These are phyloP conservation scores for Anas bernieri DNA, from an alignment of 2,797 vertebrate genomes.

Conservation along the genomic window DNA sequence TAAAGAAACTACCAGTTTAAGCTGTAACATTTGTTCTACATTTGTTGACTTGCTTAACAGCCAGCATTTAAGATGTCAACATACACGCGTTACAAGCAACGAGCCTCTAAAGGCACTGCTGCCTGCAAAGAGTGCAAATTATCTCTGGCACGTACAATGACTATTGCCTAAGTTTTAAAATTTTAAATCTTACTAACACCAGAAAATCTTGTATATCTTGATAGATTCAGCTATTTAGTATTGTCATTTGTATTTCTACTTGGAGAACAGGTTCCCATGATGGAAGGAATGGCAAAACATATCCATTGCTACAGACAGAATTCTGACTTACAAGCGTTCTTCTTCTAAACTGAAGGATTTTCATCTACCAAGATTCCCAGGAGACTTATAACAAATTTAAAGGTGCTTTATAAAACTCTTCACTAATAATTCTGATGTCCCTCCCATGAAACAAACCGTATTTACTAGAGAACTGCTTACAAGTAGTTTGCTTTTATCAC, in stretches of 20 bases:
- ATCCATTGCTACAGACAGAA: not conserved
- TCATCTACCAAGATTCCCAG: not conserved
- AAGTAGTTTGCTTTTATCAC: not conserved
- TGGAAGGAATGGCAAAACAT: not conserved
- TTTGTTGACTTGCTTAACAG: not conserved
- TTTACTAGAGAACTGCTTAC: not conserved
- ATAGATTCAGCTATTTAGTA: not conserved
- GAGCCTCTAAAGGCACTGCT: not conserved
- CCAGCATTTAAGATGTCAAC: not conserved
- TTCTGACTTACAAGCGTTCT: not conserved
- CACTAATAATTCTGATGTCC: not conserved
- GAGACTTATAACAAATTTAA: not conserved
- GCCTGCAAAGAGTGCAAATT: not conserved
- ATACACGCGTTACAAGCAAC: not conserved
- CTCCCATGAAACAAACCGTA: not conserved
- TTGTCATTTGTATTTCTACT: not conserved
- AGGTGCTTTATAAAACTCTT: not conserved
- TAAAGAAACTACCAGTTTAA: not conserved
- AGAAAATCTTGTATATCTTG: not conserved
- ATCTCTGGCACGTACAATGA: not conserved
- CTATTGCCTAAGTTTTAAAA: not conserved
- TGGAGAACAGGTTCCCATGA: not conserved
- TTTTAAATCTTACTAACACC: not conserved
- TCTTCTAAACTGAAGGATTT: not conserved
- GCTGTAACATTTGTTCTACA: not conserved